phyloP scores from a whole-genome alignment of 2,888 invertebrate genomes.

The Athalia circularis region DNA sequence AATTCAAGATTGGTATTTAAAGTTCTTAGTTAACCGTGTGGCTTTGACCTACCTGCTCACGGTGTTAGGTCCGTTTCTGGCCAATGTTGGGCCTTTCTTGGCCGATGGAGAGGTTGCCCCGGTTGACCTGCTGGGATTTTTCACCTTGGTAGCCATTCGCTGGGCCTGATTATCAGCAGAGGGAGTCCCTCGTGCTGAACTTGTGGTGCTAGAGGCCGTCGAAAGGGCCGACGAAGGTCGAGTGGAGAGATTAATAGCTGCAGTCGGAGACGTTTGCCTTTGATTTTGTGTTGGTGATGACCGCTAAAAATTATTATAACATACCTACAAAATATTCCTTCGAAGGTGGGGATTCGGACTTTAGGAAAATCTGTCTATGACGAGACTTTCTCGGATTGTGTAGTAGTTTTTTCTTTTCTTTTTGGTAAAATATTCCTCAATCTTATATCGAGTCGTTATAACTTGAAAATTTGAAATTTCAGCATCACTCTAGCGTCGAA shows the following conservation, averaged over 20 bases:
- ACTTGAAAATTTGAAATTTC: too few species aligned
- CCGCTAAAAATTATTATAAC: constrained; percentile 48
- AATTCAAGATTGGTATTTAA: too few species aligned
- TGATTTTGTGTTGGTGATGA: constrained; percentile 50
- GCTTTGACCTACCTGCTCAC: constrained; percentile 20
- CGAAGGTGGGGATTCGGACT: too few species aligned
- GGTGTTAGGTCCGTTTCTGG: constrained; percentile 25
- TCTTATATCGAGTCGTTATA: too few species aligned
- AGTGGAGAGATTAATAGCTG: constrained; percentile 54
- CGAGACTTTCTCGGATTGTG: too few species aligned
- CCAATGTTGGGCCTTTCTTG: constrained; percentile 41
- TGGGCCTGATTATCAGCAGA: constrained; percentile 52
- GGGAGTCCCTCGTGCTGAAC: constrained; percentile 56
- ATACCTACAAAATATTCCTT: neutral
- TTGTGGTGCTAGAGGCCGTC: constrained; percentile 56
- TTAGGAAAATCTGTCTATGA: too few species aligned
- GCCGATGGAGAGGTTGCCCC: constrained; percentile 34
- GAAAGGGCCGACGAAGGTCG: constrained; percentile 61
- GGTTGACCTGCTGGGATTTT: constrained; percentile 52
- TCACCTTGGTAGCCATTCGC: constrained; percentile 58
- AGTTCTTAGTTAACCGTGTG: neutral
- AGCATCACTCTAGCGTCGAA: too few species aligned
- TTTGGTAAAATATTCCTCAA: too few species aligned
- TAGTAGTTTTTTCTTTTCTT: too few species aligned
- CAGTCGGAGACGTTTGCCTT: constrained; percentile 54